These are phyloP conservation scores for Linhomoeus sp. DNA, from an alignment of 2,888 invertebrate genomes.

Conservation along the genomic window DNA sequence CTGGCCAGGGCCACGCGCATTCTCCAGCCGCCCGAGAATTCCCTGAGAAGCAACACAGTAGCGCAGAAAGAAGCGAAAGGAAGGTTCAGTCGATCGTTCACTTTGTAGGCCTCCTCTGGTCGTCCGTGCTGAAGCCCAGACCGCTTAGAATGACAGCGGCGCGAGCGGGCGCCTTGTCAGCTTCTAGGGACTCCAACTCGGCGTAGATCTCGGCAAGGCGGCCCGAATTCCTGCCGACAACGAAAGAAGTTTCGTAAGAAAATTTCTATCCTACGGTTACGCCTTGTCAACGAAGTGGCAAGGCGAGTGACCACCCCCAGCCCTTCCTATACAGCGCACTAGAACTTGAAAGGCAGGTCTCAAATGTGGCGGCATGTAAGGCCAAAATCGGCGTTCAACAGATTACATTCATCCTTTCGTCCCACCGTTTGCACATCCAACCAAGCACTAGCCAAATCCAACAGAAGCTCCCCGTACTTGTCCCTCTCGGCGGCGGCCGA, in stretches of 20 bases:
- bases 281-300: no score
- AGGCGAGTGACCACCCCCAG: no score
- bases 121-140: conserved; percentile 70
- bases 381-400: no score
- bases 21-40: conserved; percentile 96
- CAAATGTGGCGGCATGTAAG: no score
- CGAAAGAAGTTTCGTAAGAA: no score
- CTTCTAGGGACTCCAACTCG: conserved; percentile 66
- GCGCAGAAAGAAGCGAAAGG: neutral
- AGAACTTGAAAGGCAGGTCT: no score
- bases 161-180: conserved; percentile 86
- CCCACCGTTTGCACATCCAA: no score
- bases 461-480: no score
- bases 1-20: conserved; percentile 91
- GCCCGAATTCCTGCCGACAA: conserved; percentile 1
- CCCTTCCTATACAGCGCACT: no score
- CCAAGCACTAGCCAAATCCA: no score
- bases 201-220: conserved; percentile 57
- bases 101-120: conserved; percentile 67
- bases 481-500: conserved; percentile 46
- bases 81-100: conserved; percentile 10
- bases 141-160: conserved; percentile 91
- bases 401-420: no score
- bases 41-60: conserved; percentile 28
- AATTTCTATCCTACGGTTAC: no score